These are phyloP conservation scores for Drosophila emarginata DNA, from an alignment of 2,888 invertebrate genomes.

Conservation along the genomic window DNA sequence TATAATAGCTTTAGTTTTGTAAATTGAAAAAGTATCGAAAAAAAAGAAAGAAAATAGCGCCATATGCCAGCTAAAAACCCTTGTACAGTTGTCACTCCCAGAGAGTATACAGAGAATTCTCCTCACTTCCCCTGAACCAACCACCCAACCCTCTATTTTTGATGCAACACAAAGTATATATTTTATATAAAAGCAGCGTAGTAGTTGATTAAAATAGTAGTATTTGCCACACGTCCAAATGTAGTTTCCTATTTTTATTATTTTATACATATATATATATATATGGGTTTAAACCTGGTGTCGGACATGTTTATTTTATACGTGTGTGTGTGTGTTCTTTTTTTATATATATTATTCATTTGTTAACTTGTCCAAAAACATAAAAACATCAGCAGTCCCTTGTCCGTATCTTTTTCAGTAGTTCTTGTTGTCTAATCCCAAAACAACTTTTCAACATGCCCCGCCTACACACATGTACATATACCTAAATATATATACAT, in stretches of 20 bases:
- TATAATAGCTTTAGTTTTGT: constrained; percentile 13
- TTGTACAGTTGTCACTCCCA: constrained; percentile 52
- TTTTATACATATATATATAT: not conserved
- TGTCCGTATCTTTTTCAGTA: constrained; percentile 48
- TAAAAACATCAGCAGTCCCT: constrained; percentile 26
- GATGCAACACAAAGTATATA: constrained; percentile 72
- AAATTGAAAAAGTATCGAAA: constrained; percentile 11
- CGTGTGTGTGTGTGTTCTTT: constrained; percentile 47
- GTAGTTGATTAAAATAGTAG: constrained; percentile 52
- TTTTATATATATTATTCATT: constrained; percentile 1
- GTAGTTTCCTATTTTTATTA: constrained; percentile 47
- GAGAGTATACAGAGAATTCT: constrained; percentile 18
- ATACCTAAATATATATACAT: constrained; percentile 24
- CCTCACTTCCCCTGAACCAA: not conserved
- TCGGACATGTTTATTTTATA: constrained; percentile 58
- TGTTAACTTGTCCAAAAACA: constrained; percentile 45
- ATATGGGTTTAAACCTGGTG: constrained; percentile 53
- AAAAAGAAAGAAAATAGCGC: constrained; percentile 17
- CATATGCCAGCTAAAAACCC: constrained; percentile 30
- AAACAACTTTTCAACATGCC: constrained; percentile 22
- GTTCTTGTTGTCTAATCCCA: constrained; percentile 68
- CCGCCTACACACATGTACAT: constrained; percentile 41
- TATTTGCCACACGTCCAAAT: constrained; percentile 40
- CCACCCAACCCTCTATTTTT: not conserved
- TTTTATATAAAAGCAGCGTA: constrained; percentile 30